Conservation (phyloP, 2,888 invertebrate genomes). For the Xestia xanthographa region DNA sequence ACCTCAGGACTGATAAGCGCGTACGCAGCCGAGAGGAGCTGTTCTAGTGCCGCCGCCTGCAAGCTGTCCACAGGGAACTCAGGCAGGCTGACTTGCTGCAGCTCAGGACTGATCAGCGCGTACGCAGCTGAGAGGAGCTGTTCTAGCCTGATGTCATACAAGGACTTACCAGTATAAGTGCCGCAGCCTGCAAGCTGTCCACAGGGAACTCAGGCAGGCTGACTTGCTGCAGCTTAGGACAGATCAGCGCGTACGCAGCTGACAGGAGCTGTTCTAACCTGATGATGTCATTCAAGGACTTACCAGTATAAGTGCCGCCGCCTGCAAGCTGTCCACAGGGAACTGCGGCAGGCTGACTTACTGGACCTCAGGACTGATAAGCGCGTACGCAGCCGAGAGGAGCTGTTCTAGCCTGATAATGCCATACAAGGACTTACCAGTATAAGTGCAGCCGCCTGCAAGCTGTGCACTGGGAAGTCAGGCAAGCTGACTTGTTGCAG, state of each 20-base stretch:
- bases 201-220: neutral
- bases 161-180: neutral
- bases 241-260: neutral
- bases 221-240: neutral
- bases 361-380: neutral
- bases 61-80: slow-evolving; percentile 92
- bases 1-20: neutral
- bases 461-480: slow-evolving; percentile 97
- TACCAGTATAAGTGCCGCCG: slow-evolving; percentile 93
- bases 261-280: neutral
- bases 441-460: slow-evolving; percentile 92
- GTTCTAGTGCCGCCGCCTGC: slow-evolving; percentile 88
- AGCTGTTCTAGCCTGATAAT: neutral
- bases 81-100: neutral
- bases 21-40: neutral
- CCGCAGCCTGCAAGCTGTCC: neutral
- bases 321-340: slow-evolving; percentile 91
- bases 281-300: slow-evolving; percentile 58
- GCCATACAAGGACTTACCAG: slow-evolving; percentile 88
- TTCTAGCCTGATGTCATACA: neutral
- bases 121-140: neutral
- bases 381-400: neutral
- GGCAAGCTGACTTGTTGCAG: slow-evolving; percentile 94
- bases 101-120: neutral
- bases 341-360: neutral